These are phyloP conservation scores for Solea solea DNA, from an alignment of 2,113 vertebrate genomes.

Conservation along the genomic window DNA sequence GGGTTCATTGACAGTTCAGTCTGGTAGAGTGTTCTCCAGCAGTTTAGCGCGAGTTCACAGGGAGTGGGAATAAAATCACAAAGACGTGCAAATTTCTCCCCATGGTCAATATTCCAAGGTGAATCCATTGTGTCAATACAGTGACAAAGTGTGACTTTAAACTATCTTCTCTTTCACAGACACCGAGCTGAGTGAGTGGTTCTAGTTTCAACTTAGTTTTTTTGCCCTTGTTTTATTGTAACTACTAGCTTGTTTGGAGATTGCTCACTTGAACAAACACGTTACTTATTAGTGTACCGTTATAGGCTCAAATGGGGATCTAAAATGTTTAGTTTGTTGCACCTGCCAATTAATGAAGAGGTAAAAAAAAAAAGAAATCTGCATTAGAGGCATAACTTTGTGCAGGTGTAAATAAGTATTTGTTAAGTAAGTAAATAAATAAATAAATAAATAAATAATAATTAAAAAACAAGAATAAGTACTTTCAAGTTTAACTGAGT, in stretches of 20 bases:
- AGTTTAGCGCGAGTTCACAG: conserved; percentile 56
- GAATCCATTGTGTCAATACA: conserved; percentile 64
- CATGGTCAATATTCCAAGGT: conserved; percentile 72
- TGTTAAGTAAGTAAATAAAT: no score
- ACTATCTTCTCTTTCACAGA: conserved; percentile 71
- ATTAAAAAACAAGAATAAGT: no score
- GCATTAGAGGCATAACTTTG: no score
- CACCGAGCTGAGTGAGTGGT: conserved; percentile 71
- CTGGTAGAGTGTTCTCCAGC: conserved; percentile 62
- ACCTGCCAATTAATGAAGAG: background rate
- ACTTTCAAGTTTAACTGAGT: no score
- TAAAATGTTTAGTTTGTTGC: background rate
- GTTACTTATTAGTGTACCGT: background rate
- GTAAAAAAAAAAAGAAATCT: no score
- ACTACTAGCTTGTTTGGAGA: conserved; percentile 19
- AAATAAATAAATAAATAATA: no score
- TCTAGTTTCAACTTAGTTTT: conserved; percentile 42
- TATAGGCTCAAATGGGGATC: background rate
- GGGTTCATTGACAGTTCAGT: conserved; percentile 67
- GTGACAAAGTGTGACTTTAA: conserved; percentile 56
- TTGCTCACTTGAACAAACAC: background rate
- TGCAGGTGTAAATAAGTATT: no score
- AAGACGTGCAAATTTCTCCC: conserved; percentile 67
- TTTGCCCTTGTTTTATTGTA: conserved; percentile 6
- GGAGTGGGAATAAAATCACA: conserved; percentile 43